Percentiles rank a stretch among this genome's conserved stretches.
phyloP scores from a whole-genome alignment of 2,113 vertebrate genomes.

The Epinephelus moara region DNA sequence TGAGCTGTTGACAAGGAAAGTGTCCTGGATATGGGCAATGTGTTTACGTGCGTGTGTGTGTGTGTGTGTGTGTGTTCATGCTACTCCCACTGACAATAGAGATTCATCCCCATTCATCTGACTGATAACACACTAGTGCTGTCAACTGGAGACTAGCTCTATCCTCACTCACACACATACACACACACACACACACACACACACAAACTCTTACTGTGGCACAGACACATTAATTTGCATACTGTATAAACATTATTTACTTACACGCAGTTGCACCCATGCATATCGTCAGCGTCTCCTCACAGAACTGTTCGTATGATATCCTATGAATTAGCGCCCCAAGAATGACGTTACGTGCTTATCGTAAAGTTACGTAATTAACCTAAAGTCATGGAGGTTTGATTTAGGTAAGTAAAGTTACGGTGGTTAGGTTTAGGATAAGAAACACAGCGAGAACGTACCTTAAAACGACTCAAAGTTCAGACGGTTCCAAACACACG shows the following conservation, averaged over 20 bases:
- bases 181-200: background rate
- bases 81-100: conserved; percentile 38
- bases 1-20: conserved; percentile 71
- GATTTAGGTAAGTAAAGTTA: too few relatives aligned
- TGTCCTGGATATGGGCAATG: conserved; percentile 39
- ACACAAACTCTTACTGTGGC: background rate
- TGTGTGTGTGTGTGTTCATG: conserved; percentile 22
- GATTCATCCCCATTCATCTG: conserved; percentile 60
- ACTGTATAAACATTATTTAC: background rate
- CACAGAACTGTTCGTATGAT: too few relatives aligned
- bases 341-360: too few relatives aligned
- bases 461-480: too few relatives aligned
- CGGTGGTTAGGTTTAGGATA: too few relatives aligned
- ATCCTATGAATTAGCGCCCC: too few relatives aligned
- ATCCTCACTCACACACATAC: conserved; percentile 5
- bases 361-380: too few relatives aligned
- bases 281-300: background rate
- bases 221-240: conserved; percentile 12
- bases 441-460: too few relatives aligned
- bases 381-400: too few relatives aligned
- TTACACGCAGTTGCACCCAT: background rate
- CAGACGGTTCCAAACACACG: too few relatives aligned
- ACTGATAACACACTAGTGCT: conserved; percentile 59
- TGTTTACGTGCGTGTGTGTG: conserved; percentile 37
- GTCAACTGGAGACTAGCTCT: conserved; percentile 41